These are phyloP conservation scores for Chloropsis hardwickii DNA, from an alignment of 2,113 vertebrate species.

Conservation along the genomic window DNA sequence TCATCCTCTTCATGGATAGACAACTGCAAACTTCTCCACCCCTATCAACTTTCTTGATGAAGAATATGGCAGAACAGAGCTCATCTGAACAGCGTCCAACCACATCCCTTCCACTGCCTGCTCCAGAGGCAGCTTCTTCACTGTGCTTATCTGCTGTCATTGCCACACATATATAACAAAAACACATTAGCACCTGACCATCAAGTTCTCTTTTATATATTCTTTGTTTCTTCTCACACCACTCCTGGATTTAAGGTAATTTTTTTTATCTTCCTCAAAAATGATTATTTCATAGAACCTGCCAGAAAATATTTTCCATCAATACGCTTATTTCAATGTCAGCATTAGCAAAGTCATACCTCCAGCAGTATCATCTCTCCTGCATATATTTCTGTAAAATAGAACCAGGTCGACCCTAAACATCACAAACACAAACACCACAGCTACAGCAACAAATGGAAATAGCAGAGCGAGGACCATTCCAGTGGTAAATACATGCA, in stretches of 20 bases:
- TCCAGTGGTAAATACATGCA: constrained; percentile 64
- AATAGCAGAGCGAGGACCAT: constrained; percentile 43
- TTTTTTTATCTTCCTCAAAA: neutral
- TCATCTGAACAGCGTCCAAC: neutral
- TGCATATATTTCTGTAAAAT: constrained; percentile 62
- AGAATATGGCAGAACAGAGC: neutral
- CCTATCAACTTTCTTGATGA: neutral
- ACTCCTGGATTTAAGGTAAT: neutral
- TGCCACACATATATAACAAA: neutral
- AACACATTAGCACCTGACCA: neutral
- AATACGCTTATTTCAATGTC: neutral
- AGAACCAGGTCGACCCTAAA: constrained; percentile 76
- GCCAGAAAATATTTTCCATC: neutral
- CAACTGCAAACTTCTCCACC: neutral
- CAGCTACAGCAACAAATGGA: constrained; percentile 17
- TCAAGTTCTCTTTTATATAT: neutral
- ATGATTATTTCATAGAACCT: neutral
- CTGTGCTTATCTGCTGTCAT: neutral
- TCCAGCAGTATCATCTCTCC: constrained; percentile 76
- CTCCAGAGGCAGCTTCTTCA: neutral
- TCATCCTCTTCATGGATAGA: neutral
- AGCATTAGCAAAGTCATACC: constrained; percentile 54
- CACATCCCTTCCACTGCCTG: neutral
- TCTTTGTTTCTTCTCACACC: neutral
- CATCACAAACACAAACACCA: constrained; percentile 30